Base-by-base conservation (phyloP, 2,113 vertebrate genomes). In the Shinisaurus crocodilurus region DNA sequence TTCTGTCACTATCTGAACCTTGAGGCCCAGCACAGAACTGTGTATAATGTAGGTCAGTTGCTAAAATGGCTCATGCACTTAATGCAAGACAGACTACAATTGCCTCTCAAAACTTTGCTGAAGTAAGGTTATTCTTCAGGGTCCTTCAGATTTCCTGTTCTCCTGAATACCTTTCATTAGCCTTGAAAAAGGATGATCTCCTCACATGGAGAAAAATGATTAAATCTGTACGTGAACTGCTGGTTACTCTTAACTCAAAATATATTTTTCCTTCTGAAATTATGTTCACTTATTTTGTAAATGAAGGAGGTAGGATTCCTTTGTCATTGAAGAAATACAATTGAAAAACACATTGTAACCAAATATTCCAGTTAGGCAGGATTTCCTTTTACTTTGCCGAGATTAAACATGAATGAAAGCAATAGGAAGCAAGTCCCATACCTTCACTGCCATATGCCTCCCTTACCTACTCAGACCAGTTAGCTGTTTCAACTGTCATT, bases 401-500 rank as follows among this genome's bases (percentile, higher is more conserved):
- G 91, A 95, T 90, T 91, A 90, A 80, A 93, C 40, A 43, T 0
- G 72, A 90, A 89, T 92, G 90, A 88, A 91, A 96, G 89, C 91
- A 77, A 89, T 86, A 92, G 92, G 93, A 92, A 90, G 92, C 32
- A 92, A 94, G 80, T 15, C 87, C 70, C 60, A 0, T 91, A 90
- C 90, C 92, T 93, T 86, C 88, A 70, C 69, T 91, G 88, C 95
- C 91, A 90, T 92, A 91, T 94, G 92, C 72, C 92, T 92, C 79
- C 80, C 84, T 74, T 85, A 54, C 85, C 82, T 81, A 90, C 87
- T 83, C 85, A 90, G 91, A 90, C 75, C 93, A 87, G 81, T 93
- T 92, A 94, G 82, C 90, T 90, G 82, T 92, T 95, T 88, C 90
- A 91, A 92, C 91, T 91, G 74, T 91, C 95, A 93, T 94, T 95